Evolutionary conservation across 2,113 vertebrate genomes (phyloP), one percentile per base, ranked within the genome.

Genomic region (Macrotis lagotis): DNA sequence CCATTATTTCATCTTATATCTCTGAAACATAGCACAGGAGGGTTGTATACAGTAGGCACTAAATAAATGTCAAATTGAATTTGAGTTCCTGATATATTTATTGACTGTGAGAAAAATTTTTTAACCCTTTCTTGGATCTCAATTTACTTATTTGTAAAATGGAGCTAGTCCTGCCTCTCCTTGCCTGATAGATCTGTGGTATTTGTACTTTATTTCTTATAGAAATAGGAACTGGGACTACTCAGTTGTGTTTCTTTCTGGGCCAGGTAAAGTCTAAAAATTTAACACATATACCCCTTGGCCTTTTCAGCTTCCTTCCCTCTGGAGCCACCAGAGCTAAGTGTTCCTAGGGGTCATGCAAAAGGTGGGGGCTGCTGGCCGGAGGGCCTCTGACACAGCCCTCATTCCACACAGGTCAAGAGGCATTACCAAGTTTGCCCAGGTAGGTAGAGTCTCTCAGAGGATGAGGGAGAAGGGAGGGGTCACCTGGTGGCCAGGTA

Each of bases 291-390:
- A 19, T 24, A 22, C n/a, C n/a, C 66, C 19, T 83, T 83, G 66
- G 19, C n/a, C 2, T 83, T 83, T 83, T 37, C 66, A 83, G 66
- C 66, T 44, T 44, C n/a, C 66, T 83, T 19, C 19, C 19, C 0
- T 24, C 66, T 83, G 66, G 66, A 83, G 66, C 66, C 66, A 22
- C 1, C 10, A 50, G 50, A 91, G 90, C 90, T n/a, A 48, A 52
- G 88, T 49, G 48, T 83, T 53, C n/a, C 91, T 74, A 51, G 91
- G 89, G 51, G 92, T 96, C 96, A 98, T 98, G 98, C 98, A 98
- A 98, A 98, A 97, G 97, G 97, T 97, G 1, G 24, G 97, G 95
- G 98, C 98, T 8, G 96, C 98, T 91, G 98, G 97, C 97, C 94
- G 26, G 91, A 94, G 98, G 95, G 98, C 97, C 0, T 90, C n/a